Base-by-base conservation (phyloP, 2,888 invertebrate species). In the Hemistola chrysoprasaria region DNA sequence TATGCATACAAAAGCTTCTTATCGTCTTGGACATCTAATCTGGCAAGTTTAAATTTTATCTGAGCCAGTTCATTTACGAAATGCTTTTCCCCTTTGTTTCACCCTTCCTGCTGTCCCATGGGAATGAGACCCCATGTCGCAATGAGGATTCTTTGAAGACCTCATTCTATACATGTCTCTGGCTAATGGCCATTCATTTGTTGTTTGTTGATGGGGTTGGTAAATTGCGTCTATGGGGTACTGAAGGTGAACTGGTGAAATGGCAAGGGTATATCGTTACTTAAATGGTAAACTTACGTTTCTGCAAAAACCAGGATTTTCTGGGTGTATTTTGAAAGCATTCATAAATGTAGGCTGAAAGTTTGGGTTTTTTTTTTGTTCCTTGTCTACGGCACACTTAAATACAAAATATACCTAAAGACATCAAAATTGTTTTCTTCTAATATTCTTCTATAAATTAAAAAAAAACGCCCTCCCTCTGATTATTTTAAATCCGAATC, bases 81-180 rank as follows among this genome's bases (percentile, higher is more conserved):
- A 41, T 50, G 31, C 25, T 36, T 40, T 35, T 24, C 21, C 44
- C 47, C 36, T 36, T 42, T 35, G 35, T 38, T 40, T 39, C 29
- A 29, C 38, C 38, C 40, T 34, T 22, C 1, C 25, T 16, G 28
- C 35, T n/a, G n/a, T 51, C 50, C 53, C 53, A 27, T n/a, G 44
- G 42, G 52, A 37, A 37, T 26, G 7, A 23, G 24, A 22, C 44
- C 52, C 54, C 43, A 50, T 63, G 66, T 41, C 59, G 61, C 73
- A 75, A 74, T 73, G 72, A 67, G 72, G 71, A 71, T 72, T 68
- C 74, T 65, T 66, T 56, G 59, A 44, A 59, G 55, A 53, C 53
- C 54, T 63, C 56, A 49, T 46, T 52, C 51, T 54, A 56, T 61
- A 56, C 52, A 64, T 21, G 37, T 32, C 32, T 28, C 2, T 59